Evolutionary conservation across 2,797 vertebrate genomes (phyloP), one percentile per base, ranked within the genome.

Genomic region (Tokudaia muenninki): DNA sequence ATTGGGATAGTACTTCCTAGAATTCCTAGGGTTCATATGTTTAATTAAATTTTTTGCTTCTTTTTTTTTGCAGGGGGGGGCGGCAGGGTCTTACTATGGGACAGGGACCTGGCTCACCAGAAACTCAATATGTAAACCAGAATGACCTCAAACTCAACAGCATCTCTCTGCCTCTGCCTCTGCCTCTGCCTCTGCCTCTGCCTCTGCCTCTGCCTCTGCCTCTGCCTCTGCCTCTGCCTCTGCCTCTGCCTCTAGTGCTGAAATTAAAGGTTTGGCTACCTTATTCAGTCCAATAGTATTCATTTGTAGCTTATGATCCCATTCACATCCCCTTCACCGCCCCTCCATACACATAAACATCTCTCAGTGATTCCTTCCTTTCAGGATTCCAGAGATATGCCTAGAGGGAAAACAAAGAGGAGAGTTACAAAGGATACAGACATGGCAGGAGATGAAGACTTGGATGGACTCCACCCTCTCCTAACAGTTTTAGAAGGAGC

Each of bases 401-500:
- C 52, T 47, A 37, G 22, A 89, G 17, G 11, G 21, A 88, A 74
- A 21, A 44, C 0, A 13, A 61, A 13, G 7, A 12, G 8, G 65
- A 95, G 52, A 88, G 2, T 9, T 0, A 6, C 12, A 24, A 6
- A 41, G 63, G 24, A 21, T 41, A n/a, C 14, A 16, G 11, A 31
- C 7, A 44, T 13, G 34, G 26, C 41, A 41, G 10, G 0, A 24
- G 70, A 61, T 50, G 47, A 50, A n/a, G 2, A 31, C 41, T 47
- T 12, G 13, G 21, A 22, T 2, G 2, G 1, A 61, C 3, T 29
- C 17, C 1, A 3, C 1, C 11, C 14, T 87, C 16, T 6, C 19
- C 21, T 59, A 26, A 12, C 0, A n/a, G 47, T 63, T 22, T 47
- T 22, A 8, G 22, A 81, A 67, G 47, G 41, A 88, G 55, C 16